Base-by-base conservation (phyloP, 2,113 vertebrate species). In the Cromileptes altivelis region DNA sequence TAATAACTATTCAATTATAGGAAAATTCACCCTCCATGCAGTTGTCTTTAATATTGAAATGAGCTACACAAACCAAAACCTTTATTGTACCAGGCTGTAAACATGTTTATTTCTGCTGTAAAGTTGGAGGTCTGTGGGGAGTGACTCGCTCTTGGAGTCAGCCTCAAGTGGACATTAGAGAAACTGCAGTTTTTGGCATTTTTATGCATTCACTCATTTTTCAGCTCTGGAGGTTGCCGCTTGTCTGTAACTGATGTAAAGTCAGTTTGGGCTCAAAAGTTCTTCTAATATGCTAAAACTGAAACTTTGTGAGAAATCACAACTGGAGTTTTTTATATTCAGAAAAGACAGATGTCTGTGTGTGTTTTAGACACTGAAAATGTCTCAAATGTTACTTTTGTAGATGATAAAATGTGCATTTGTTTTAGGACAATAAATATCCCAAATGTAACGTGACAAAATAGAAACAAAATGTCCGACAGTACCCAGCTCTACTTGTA, bases 401-500 rank as follows among this genome's bases (percentile, higher is more conserved):
- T 42, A 9, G 40, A 42, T 42, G 5, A 9, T 42, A 42, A 33
- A 21, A 19, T 45, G 2, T 13, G 47, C 10, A 57, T 30, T 21
- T 27, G 30, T 8, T 58, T 42, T 12, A 25, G 53, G n/a, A 6
- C 17, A 4, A 3, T 15, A 21, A 47, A 3, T 30, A 33, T 40
- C 50, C 21, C 11, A 18, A 27, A 18, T 9, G 13, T n/a, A 30
- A 30, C 30, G 30, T 30, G 30, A 30, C 12, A 63, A 27, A 27
- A 30, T 30, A 30, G 30, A 30, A 30, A 30, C 30, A 30, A 30
- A 4, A 37, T 49, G 21, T 61, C 25, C 9, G 13, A 3, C 30
- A 27, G 73, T 73, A 71, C 81, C 84, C 90, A 83, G 83, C 85
- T 81, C 85, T 80, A 30, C 56, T 27, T 27, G 21, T 37, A 8